Conservation (phyloP, 37 sponge, comb jelly and placozoan species). For the Theonella swinhoei region DNA sequence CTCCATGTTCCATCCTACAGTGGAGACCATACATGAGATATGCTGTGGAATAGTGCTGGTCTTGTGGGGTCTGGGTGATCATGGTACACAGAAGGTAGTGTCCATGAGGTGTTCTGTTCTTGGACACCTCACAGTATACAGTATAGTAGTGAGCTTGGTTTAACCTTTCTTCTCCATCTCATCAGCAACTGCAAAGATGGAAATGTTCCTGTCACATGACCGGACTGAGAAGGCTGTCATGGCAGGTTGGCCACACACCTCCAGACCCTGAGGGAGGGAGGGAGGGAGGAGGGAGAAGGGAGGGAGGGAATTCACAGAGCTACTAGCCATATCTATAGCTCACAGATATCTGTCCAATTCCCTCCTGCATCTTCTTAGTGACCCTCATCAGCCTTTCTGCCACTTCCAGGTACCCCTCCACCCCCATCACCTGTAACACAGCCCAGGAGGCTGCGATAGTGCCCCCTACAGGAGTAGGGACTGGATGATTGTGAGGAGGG, state of each 20-base stretch:
- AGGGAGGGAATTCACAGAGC: background rate
- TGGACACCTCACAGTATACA: too few species aligned
- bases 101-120: too few species aligned
- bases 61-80: too few species aligned
- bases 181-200: conserved; percentile 78
- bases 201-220: conserved; percentile 45
- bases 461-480: conserved; percentile 71
- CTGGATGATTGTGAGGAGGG: background rate
- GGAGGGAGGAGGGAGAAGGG: conserved; percentile 6
- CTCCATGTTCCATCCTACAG: conserved; percentile 84
- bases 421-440: conserved; percentile 66
- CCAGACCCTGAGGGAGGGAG: conserved; percentile 66
- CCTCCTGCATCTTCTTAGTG: conserved; percentile 38
- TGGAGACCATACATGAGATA: background rate
- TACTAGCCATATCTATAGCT: background rate
- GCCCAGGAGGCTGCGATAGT: conserved; percentile 89
- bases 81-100: too few species aligned
- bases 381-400: conserved; percentile 76
- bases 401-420: conserved; percentile 78
- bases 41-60: too few species aligned
- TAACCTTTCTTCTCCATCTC: conserved; percentile 79
- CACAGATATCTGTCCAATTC: conserved; percentile 37
- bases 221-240: conserved; percentile 74
- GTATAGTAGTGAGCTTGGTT: background rate
- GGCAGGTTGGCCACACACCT: conserved; percentile 58